phyloP scores from a whole-genome alignment of 2,797 vertebrate species.

The Sphaeramia orbicularis region DNA sequence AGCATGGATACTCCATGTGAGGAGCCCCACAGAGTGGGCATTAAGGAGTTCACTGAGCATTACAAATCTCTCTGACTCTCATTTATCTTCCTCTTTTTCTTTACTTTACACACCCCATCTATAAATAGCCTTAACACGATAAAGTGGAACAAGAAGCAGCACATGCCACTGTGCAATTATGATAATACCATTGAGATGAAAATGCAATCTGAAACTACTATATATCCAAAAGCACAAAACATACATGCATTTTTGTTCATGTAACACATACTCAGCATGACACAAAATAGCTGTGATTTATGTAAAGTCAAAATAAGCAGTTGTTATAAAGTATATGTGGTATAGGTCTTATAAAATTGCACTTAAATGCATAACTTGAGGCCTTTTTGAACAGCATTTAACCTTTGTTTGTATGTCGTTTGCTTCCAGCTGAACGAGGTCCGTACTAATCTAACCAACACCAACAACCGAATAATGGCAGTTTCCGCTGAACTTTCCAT shows the following conservation, averaged over 20 bases:
- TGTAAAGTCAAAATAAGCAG: no score
- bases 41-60: conserved; percentile 57
- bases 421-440: conserved; percentile 83
- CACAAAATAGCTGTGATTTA: no score
- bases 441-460: conserved; percentile 82
- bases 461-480: conserved; percentile 88
- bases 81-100: conserved; percentile 4
- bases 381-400: neutral
- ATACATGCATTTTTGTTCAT: no score
- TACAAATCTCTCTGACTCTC: conserved; percentile 26
- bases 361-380: neutral
- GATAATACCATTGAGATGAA: no score
- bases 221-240: no score
- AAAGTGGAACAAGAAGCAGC: conserved; percentile 2
- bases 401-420: conserved; percentile 19
- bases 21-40: conserved; percentile 31
- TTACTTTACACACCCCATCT: neutral
- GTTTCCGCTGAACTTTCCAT: conserved; percentile 90
- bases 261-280: no score
- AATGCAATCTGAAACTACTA: no score
- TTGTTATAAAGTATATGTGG: no score
- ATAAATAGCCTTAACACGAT: conserved; percentile 25
- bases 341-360: neutral
- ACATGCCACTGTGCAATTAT: neutral
- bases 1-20: conserved; percentile 52